Evolutionary conservation across 2,113 vertebrate genomes (phyloP).

Genomic region (Silurus glanis): DNA sequence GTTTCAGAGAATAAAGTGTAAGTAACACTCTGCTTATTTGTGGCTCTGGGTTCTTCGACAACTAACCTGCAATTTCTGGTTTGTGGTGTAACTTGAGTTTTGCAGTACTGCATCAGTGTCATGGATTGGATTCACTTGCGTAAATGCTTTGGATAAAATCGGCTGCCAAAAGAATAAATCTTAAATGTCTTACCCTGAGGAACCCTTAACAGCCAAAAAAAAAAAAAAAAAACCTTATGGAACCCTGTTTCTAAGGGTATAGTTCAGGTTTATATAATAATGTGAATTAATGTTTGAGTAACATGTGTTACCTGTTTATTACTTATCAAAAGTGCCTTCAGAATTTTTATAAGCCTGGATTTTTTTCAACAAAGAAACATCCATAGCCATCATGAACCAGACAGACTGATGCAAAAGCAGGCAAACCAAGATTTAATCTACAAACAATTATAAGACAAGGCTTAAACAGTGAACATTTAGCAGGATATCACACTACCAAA

Average conservation of each 20-base stretch:
- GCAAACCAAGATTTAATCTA: too few species aligned
- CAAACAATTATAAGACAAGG: neutral
- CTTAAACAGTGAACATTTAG: neutral
- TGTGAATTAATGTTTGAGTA: neutral
- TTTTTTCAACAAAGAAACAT: neutral
- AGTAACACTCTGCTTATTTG: slow-evolving; percentile 25
- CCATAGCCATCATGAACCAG: neutral
- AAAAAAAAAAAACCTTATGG: neutral
- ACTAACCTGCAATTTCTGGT: slow-evolving; percentile 6
- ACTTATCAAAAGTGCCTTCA: neutral
- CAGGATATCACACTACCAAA: neutral
- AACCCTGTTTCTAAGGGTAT: neutral
- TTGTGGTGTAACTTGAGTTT: slow-evolving; percentile 12
- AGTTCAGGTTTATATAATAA: neutral
- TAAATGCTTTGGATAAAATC: neutral
- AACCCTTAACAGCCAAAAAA: neutral
- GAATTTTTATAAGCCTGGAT: neutral
- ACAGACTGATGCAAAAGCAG: neutral
- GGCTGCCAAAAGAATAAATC: neutral
- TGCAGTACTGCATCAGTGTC: slow-evolving; percentile 16
- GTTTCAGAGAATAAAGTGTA: slow-evolving; percentile 2
- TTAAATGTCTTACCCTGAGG: neutral
- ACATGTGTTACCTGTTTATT: neutral
- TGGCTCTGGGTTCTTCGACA: slow-evolving; percentile 8
- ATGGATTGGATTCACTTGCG: neutral